These are phyloP conservation scores for Volucella bombylans DNA, from an alignment of 2,888 invertebrate species.

Conservation along the genomic window DNA sequence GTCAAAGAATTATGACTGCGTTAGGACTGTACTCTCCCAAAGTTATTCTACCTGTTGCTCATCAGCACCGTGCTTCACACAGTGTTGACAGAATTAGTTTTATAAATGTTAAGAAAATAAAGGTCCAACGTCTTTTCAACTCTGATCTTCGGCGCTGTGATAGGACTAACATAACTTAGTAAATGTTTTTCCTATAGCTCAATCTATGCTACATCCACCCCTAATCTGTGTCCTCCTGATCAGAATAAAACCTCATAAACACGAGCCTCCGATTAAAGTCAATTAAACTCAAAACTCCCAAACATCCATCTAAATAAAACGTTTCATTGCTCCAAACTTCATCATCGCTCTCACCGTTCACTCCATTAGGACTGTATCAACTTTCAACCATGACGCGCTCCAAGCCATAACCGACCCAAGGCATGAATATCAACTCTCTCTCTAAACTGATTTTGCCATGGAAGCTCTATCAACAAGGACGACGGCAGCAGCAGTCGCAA, in stretches of 20 bases:
- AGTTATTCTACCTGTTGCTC: too few relatives aligned
- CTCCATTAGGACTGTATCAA: conserved; percentile 23
- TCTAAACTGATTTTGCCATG: conserved; percentile 57
- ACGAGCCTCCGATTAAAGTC: conserved; percentile 49
- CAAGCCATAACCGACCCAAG: conserved; percentile 24
- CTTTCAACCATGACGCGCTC: conserved; percentile 27
- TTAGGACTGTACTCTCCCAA: too few relatives aligned
- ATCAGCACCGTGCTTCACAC: too few relatives aligned
- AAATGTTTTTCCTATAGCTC: too few relatives aligned
- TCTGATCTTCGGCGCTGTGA: too few relatives aligned
- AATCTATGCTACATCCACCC: neutral
- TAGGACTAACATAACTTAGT: too few relatives aligned
- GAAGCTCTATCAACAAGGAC: conserved; percentile 51
- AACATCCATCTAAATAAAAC: conserved; percentile 62
- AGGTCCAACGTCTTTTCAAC: too few relatives aligned
- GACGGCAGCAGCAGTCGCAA: neutral
- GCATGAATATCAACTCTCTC: conserved; percentile 63
- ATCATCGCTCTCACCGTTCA: neutral
- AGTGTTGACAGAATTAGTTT: too few relatives aligned
- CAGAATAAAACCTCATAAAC: conserved; percentile 33
- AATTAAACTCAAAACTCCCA: conserved; percentile 56
- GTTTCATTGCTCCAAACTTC: conserved; percentile 26
- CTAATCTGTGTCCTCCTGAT: neutral
- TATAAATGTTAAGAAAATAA: too few relatives aligned
- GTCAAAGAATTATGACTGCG: too few relatives aligned